A percentile compares a stretch with the other conserved stretches of the same genome.
These are phyloP conservation scores for Camelus bactrianus DNA, from an alignment of 2,113 vertebrate species.

Conservation along the genomic window DNA sequence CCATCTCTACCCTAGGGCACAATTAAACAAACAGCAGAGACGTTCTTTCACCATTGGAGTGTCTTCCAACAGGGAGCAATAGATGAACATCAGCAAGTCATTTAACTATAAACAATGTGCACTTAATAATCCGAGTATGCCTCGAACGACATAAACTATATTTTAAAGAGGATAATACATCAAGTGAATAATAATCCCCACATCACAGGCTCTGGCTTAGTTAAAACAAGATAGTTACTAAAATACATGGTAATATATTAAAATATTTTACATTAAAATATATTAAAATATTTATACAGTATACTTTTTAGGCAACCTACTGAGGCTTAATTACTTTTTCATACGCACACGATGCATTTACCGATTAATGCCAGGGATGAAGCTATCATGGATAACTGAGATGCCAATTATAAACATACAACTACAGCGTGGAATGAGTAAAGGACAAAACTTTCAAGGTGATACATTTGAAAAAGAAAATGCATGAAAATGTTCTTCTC, in stretches of 20 bases:
- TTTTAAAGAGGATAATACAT: conserved; percentile 65
- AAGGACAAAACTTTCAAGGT: not conserved
- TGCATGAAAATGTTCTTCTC: not conserved
- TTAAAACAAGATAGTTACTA: not conserved
- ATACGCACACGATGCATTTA: not conserved
- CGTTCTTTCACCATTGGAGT: conserved; percentile 65
- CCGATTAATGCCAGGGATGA: not conserved
- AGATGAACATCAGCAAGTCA: conserved; percentile 66
- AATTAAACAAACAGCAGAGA: conserved; percentile 78
- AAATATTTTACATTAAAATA: not conserved
- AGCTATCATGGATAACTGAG: not conserved
- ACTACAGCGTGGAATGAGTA: not conserved
- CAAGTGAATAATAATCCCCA: conserved; percentile 68
- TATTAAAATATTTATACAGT: not conserved
- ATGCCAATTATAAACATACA: not conserved
- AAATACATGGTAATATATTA: not conserved
- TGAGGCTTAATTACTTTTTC: not conserved
- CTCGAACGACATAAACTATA: conserved; percentile 48
- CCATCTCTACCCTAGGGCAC: conserved; percentile 73
- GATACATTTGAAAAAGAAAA: not conserved
- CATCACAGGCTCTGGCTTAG: not conserved
- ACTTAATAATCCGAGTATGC: conserved; percentile 58
- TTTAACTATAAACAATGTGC: conserved; percentile 75
- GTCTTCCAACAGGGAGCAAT: conserved; percentile 70
- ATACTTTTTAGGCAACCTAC: not conserved